phyloP scores from a whole-genome alignment of 2,888 invertebrate genomes.

The Drosophila niveifrons region DNA sequence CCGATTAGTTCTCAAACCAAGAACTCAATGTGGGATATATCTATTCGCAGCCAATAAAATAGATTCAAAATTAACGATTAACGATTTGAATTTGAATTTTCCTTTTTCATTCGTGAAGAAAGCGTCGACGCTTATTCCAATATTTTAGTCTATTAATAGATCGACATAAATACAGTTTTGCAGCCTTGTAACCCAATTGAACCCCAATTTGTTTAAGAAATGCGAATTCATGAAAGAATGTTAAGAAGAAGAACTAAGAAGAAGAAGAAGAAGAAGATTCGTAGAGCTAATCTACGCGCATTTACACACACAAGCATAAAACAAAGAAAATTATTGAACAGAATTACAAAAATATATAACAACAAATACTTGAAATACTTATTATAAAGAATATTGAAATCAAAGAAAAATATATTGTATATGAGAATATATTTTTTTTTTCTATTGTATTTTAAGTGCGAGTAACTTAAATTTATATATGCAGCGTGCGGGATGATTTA shows the following conservation, averaged over 20 bases:
- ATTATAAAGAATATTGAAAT: constrained; percentile 16
- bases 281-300: constrained; percentile 33
- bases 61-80: not conserved
- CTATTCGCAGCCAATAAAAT: constrained; percentile 1
- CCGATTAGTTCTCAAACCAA: not conserved
- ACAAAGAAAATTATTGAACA: constrained; percentile 15
- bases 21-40: not conserved
- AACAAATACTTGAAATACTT: constrained; percentile 26
- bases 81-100: not conserved
- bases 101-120: not conserved
- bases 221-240: constrained; percentile 9
- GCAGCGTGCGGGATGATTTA: constrained; percentile 45
- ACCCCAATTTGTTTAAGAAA: constrained; percentile 1
- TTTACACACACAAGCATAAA: constrained; percentile 30
- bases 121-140: not conserved
- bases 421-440: constrained; percentile 58
- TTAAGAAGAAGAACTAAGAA: not conserved
- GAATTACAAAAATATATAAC: constrained; percentile 21
- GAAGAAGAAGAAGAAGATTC: constrained; percentile 8
- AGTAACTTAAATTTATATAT: constrained; percentile 55
- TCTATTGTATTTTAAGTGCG: constrained; percentile 69
- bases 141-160: not conserved
- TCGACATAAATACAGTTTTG: not conserved
- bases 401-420: constrained; percentile 27
- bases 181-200: constrained; percentile 10